Percentiles rank a stretch among this genome's conserved stretches.
phyloP scores from a whole-genome alignment of 1,140 invertebrate genomes.

The Aleiodes sp. region DNA sequence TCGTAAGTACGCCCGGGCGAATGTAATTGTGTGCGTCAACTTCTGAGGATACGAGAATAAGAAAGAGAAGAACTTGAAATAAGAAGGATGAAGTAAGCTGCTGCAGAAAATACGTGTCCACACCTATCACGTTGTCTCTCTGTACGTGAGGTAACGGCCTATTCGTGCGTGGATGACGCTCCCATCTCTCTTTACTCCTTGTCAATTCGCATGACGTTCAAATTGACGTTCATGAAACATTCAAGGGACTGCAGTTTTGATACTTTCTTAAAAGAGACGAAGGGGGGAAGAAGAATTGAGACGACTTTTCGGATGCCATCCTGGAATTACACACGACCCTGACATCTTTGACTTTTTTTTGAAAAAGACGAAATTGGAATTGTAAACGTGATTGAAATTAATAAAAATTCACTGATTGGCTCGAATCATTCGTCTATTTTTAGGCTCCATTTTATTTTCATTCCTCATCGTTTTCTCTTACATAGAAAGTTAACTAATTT shows the following conservation, averaged over 20 bases:
- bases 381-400: no score
- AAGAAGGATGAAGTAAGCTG: not conserved
- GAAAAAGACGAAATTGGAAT: no score
- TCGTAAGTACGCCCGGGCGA: conserved; percentile 48
- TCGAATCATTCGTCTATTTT: no score
- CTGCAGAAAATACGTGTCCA: no score
- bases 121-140: no score
- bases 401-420: no score
- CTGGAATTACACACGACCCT: not conserved
- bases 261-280: no score
- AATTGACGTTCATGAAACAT: conserved; percentile 5
- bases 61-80: not conserved
- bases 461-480: no score
- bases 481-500: no score
- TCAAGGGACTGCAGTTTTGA: not conserved
- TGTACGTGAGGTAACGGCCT: conserved; percentile 20
- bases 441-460: no score
- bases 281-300: no score
- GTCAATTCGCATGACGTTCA: conserved; percentile 7
- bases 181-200: not conserved
- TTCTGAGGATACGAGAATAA: conserved; percentile 31
- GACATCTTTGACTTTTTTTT: no score
- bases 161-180: not conserved
- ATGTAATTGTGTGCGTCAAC: conserved; percentile 20
- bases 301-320: not conserved